Conservation (phyloP, 1,140 invertebrate genomes). For the Aphelenchoides avenae region DNA sequence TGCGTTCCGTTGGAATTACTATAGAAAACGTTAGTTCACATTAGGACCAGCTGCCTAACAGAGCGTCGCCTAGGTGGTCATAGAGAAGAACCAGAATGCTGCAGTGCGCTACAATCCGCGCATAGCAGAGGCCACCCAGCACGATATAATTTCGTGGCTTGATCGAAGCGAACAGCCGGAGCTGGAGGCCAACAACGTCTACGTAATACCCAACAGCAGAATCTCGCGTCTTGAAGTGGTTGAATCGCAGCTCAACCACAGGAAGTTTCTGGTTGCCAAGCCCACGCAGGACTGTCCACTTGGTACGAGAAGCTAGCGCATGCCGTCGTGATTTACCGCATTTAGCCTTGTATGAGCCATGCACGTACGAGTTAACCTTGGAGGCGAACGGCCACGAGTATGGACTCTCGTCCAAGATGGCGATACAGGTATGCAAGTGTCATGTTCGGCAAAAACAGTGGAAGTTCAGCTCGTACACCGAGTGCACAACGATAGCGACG, state of each 20-base stretch:
- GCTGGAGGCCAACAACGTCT: slow-evolving; percentile 61
- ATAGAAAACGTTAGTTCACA: slow-evolving; percentile 65
- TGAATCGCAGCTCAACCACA: slow-evolving; percentile 54
- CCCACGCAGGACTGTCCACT: slow-evolving; percentile 47
- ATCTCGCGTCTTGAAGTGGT: slow-evolving; percentile 34
- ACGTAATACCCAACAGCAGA: slow-evolving; percentile 60
- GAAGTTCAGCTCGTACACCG: slow-evolving; percentile 53
- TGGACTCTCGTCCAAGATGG: slow-evolving; percentile 52
- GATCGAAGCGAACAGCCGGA: slow-evolving; percentile 67
- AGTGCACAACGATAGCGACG: slow-evolving; percentile 51
- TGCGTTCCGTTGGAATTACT: slow-evolving; percentile 78
- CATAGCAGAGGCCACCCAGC: slow-evolving; percentile 69
- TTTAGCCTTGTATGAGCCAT: slow-evolving; percentile 43
- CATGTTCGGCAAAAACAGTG: slow-evolving; percentile 13
- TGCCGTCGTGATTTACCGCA: too few species aligned
- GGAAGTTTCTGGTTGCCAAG: slow-evolving; percentile 51
- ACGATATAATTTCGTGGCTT: slow-evolving; percentile 82
- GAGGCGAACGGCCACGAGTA: slow-evolving; percentile 50
- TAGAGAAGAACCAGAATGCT: slow-evolving; percentile 78
- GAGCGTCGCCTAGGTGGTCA: slow-evolving; percentile 59
- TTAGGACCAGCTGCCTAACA: slow-evolving; percentile 58
- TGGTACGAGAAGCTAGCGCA: too few species aligned
- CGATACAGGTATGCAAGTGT: slow-evolving; percentile 36
- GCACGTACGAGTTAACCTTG: slow-evolving; percentile 40
- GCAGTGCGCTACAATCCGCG: slow-evolving; percentile 84